These are phyloP conservation scores for Phortica variegata DNA, from an alignment of 1,140 invertebrate genomes.

Conservation along the genomic window DNA sequence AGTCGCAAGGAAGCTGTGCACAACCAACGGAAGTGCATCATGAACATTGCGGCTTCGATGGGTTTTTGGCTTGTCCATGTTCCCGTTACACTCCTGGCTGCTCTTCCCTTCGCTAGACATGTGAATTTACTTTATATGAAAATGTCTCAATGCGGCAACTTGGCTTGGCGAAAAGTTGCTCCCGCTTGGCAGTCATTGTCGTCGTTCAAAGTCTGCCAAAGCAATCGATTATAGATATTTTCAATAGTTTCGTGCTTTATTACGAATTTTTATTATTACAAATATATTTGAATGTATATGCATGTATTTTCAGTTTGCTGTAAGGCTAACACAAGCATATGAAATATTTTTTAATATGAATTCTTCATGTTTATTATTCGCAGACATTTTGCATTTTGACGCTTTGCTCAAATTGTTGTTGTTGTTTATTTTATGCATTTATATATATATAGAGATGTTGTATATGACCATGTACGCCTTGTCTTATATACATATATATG, in stretches of 20 bases:
- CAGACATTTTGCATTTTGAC: slow-evolving; percentile 34
- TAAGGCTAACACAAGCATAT: slow-evolving; percentile 10
- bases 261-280: slow-evolving; percentile 28
- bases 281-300: slow-evolving; percentile 49
- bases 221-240: too few relatives aligned
- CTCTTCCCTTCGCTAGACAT: too few relatives aligned
- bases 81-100: too few relatives aligned
- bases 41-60: too few relatives aligned
- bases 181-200: too few relatives aligned
- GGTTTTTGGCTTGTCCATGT: too few relatives aligned
- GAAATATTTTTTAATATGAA: slow-evolving; percentile 29
- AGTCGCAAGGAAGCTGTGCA: slow-evolving; percentile 8
- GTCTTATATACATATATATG: too few relatives aligned
- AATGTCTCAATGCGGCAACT: background rate
- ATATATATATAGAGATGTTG: background rate
- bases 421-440: background rate
- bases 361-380: slow-evolving; percentile 10
- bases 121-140: too few relatives aligned
- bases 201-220: too few relatives aligned
- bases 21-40: too few relatives aligned
- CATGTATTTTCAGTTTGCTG: slow-evolving; percentile 11
- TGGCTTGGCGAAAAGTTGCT: background rate
- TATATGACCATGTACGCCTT: slow-evolving; percentile 6
- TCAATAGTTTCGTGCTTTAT: slow-evolving; percentile 50
- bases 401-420: slow-evolving; percentile 1